Percentiles rank a stretch among this genome's conserved stretches.
Evolutionary conservation across 1,140 invertebrate genomes (phyloP).

Genomic region (Drosophila santomea): DNA sequence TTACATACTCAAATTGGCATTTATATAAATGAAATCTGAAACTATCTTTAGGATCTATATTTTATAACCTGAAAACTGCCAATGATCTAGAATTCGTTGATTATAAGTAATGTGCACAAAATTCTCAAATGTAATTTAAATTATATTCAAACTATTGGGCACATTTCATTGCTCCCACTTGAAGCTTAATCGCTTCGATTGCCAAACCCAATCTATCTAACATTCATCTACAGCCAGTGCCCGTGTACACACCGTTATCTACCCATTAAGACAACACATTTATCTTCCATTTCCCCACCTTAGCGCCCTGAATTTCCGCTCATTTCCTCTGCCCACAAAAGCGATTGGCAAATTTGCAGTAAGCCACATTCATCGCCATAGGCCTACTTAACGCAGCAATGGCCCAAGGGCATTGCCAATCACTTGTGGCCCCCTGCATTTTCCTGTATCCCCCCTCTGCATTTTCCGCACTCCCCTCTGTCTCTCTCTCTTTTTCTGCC

Average conservation of each 20-base stretch:
- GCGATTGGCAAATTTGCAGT: conserved; percentile 42
- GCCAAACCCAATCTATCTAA: neutral
- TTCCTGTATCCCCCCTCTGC: neutral
- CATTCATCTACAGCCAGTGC: conserved; percentile 3
- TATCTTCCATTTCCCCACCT: conserved; percentile 15
- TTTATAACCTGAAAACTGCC: no score
- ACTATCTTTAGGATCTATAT: neutral
- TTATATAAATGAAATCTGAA: no score
- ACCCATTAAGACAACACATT: conserved; percentile 2
- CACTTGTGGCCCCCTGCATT: conserved; percentile 24
- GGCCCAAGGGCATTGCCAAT: conserved; percentile 67
- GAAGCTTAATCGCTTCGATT: neutral
- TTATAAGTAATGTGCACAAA: no score
- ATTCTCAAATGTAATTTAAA: no score
- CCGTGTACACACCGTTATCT: conserved; percentile 2
- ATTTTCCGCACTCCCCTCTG: no score
- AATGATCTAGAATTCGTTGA: no score
- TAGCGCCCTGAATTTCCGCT: conserved; percentile 12
- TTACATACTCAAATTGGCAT: no score
- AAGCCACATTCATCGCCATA: conserved; percentile 38
- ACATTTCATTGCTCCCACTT: neutral
- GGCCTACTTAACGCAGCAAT: conserved; percentile 59
- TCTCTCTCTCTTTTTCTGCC: no score
- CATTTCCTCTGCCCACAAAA: conserved; percentile 12
- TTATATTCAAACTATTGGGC: neutral